Evolutionary conservation across 2,888 invertebrate genomes (phyloP).

Genomic region (Phalera bucephala): DNA sequence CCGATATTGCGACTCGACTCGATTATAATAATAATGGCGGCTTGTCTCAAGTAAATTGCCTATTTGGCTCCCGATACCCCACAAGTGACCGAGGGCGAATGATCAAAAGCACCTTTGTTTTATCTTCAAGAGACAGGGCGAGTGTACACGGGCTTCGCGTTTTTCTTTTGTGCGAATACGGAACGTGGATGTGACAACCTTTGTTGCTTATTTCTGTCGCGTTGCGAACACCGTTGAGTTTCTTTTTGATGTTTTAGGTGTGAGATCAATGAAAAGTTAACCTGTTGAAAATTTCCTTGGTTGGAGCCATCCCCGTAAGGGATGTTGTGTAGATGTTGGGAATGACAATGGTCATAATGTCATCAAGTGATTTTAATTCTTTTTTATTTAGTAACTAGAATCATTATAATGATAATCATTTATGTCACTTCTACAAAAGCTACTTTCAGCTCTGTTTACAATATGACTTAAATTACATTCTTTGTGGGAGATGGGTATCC

Average conservation of each 20-base stretch:
- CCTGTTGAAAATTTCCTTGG: too few relatives aligned
- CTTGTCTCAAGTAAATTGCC: slow-evolving; percentile 68
- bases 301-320: too few relatives aligned
- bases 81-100: slow-evolving; percentile 53
- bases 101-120: slow-evolving; percentile 72
- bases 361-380: too few relatives aligned
- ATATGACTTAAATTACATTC: too few relatives aligned
- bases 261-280: too few relatives aligned
- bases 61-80: slow-evolving; percentile 37
- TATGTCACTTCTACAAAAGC: too few relatives aligned
- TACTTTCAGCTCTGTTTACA: too few relatives aligned
- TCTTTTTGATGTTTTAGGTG: slow-evolving; percentile 30
- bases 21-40: slow-evolving; percentile 58
- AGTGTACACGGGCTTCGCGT: slow-evolving; percentile 31
- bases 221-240: slow-evolving; percentile 20
- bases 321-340: too few relatives aligned
- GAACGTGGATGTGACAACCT: slow-evolving; percentile 39
- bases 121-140: slow-evolving; percentile 47
- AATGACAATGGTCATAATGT: too few relatives aligned
- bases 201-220: slow-evolving; percentile 33
- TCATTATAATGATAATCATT: too few relatives aligned
- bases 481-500: too few relatives aligned
- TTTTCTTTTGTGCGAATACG: slow-evolving; percentile 33
- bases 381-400: too few relatives aligned
- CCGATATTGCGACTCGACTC: slow-evolving; percentile 29